Conservation (phyloP, 2,113 vertebrate species). For the Aegotheles bennettii region DNA sequence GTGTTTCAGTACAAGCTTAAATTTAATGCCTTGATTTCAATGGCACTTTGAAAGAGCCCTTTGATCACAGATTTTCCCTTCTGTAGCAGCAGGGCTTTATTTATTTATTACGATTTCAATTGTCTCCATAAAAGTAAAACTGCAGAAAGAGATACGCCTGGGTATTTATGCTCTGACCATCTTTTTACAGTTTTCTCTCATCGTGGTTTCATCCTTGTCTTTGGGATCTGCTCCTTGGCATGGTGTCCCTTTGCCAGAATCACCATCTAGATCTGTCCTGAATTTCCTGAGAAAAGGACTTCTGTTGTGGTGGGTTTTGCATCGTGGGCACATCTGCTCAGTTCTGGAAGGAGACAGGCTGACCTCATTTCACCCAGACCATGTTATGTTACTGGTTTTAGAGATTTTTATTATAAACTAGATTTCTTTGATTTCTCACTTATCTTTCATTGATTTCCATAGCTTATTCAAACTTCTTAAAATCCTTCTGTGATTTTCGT, state of each 20-base stretch:
- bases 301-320: background rate
- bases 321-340: background rate
- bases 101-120: background rate
- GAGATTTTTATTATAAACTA: background rate
- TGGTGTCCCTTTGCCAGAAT: background rate
- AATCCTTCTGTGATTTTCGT: background rate
- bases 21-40: background rate
- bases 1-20: background rate
- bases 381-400: background rate
- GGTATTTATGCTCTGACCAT: background rate
- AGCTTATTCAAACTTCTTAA: background rate
- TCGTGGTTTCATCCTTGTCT: background rate
- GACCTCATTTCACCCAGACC: background rate
- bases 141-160: background rate
- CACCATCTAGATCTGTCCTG: background rate
- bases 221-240: background rate
- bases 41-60: background rate
- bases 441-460: background rate
- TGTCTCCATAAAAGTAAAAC: background rate
- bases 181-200: background rate
- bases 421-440: background rate
- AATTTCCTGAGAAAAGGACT: background rate
- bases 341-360: background rate
- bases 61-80: background rate
- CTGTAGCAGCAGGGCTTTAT: background rate